These are phyloP conservation scores for Fissipunctia ypsillon DNA, from an alignment of 2,888 invertebrate species.

Conservation along the genomic window DNA sequence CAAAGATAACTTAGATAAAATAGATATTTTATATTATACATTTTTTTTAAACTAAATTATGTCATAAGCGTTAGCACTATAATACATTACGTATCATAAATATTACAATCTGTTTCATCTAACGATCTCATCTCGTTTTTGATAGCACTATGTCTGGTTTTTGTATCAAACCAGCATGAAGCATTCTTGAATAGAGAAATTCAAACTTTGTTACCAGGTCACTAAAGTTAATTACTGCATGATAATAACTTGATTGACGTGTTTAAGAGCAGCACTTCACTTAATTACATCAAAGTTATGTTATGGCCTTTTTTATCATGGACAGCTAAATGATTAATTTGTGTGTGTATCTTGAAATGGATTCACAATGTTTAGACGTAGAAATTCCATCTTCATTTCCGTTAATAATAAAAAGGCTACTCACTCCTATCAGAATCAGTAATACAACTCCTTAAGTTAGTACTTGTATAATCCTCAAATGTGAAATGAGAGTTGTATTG, in stretches of 20 bases:
- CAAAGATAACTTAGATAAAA: background rate
- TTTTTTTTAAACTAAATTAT: slow-evolving; percentile 11
- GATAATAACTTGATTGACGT: slow-evolving; percentile 3
- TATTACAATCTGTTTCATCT: slow-evolving; percentile 31
- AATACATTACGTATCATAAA: slow-evolving; percentile 21
- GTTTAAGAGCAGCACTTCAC: slow-evolving; percentile 24
- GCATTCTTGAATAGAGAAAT: background rate
- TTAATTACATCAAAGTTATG: slow-evolving; percentile 50
- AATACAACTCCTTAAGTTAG: too few species aligned
- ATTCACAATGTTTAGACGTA: background rate
- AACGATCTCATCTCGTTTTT: slow-evolving; percentile 48
- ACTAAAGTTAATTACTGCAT: background rate
- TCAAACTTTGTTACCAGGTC: background rate
- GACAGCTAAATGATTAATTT: slow-evolving; percentile 24
- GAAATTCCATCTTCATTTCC: background rate
- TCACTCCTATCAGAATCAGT: too few species aligned
- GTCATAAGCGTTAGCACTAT: slow-evolving; percentile 6
- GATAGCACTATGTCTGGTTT: slow-evolving; percentile 24
- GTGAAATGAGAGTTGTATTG: too few species aligned
- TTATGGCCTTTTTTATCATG: slow-evolving; percentile 37
- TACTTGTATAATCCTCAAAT: too few species aligned
- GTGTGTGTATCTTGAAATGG: slow-evolving; percentile 22
- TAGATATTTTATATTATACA: background rate
- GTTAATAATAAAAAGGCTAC: background rate
- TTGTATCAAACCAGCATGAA: slow-evolving; percentile 1